Percentiles rank a stretch among this genome's conserved stretches.
phyloP scores from a whole-genome alignment of 2,113 vertebrate genomes.

The Zosterops lateralis region DNA sequence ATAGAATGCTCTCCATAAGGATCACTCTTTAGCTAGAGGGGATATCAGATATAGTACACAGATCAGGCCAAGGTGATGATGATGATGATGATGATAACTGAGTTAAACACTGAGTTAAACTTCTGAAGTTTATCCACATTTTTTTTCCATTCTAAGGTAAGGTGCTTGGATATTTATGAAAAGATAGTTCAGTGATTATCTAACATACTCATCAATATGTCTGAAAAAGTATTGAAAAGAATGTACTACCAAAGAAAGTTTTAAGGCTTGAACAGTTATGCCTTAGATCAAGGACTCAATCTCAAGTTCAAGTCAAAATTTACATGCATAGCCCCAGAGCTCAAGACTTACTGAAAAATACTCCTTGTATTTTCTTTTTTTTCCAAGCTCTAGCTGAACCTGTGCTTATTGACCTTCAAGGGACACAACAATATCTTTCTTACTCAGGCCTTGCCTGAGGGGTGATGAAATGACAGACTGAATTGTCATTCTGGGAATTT shows the following conservation, averaged over 20 bases:
- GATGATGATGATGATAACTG: no score
- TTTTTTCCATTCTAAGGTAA: not conserved
- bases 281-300: not conserved
- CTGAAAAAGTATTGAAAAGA: not conserved
- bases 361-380: not conserved
- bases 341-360: not conserved
- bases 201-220: not conserved
- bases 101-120: not conserved
- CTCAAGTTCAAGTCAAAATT: not conserved
- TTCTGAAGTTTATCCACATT: not conserved
- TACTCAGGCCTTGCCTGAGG: not conserved
- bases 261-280: not conserved
- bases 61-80: not conserved
- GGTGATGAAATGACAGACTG: not conserved
- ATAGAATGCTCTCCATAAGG: not conserved
- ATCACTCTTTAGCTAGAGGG: not conserved
- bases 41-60: not conserved
- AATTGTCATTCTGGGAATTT: constrained; percentile 19
- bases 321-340: not conserved
- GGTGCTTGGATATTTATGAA: not conserved
- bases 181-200: not conserved
- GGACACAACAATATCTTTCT: not conserved
- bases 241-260: not conserved
- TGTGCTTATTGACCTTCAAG: constrained; percentile 10
- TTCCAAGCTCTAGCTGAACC: not conserved